These are phyloP conservation scores for Aythya baeri DNA, from an alignment of 2,113 vertebrate species.

Conservation along the genomic window DNA sequence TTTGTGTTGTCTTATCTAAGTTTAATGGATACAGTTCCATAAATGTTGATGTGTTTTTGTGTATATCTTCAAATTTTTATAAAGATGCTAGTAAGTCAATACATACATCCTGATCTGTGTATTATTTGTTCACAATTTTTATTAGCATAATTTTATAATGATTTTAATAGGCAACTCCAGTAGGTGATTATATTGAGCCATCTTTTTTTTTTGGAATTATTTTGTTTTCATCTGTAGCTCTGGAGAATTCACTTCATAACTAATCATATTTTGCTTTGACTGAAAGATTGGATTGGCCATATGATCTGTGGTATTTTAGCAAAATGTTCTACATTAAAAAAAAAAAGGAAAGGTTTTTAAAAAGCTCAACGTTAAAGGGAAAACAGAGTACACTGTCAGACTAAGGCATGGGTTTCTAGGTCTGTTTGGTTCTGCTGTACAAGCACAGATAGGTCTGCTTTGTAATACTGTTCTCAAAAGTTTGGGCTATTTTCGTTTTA, in stretches of 20 bases:
- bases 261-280: constrained; percentile 10
- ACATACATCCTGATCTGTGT: constrained; percentile 81
- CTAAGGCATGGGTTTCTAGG: not conserved
- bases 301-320: constrained; percentile 46
- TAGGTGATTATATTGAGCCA: constrained; percentile 75
- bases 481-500: not conserved
- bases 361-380: constrained; percentile 16
- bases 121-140: constrained; percentile 81
- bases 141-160: constrained; percentile 55
- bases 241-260: constrained; percentile 15
- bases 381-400: not conserved
- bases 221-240: constrained; percentile 65
- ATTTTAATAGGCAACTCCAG: constrained; percentile 20
- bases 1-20: constrained; percentile 77
- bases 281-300: constrained; percentile 18
- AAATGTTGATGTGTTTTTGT: constrained; percentile 81
- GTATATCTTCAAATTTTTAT: constrained; percentile 87
- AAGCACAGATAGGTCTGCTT: not conserved
- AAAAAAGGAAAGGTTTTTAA: not conserved
- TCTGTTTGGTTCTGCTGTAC: not conserved
- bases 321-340: constrained; percentile 33
- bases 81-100: constrained; percentile 87
- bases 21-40: constrained; percentile 75
- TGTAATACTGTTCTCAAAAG: constrained; percentile 28
- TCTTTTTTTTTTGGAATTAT: constrained; percentile 1